Evolutionary conservation across 2,113 vertebrate species (phyloP), one percentile per base, ranked within the genome.

Genomic region (Setophaga kirtlandii): DNA sequence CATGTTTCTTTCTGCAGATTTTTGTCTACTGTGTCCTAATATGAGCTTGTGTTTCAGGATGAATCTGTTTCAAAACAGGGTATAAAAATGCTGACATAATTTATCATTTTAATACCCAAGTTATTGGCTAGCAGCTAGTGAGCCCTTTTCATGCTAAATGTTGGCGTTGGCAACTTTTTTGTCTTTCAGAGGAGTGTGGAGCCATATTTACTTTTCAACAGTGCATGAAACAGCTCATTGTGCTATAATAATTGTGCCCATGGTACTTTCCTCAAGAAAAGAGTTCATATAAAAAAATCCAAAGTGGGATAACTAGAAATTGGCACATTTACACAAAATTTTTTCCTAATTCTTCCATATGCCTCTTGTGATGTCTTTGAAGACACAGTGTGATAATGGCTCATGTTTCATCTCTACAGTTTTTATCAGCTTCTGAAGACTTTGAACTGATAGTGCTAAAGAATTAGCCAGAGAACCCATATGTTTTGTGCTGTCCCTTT

Each of bases 51-150:
- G 19, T 56, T 94, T 94, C 89, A 35, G 23, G 96, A 95, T 68
- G 55, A 96, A 94, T 96, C 27, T 18, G 69, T 74, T 96, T 82
- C 56, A 81, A 93, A 96, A 87, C 75, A 64, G 67, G 46, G 56
- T 52, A 90, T 69, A 88, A 96, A 94, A 95, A 87, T 89, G 15
- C 44, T 78, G 20, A 63, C 86, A 83, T 75, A 93, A 96, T 94
- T 88, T 67, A 24, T 80, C 85, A 70, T 19, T 31, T 93, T 94
- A 96, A 88, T 44, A 67, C n/a, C 63, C 27, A 90, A 94, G 79
- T 87, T 79, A 62, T 62, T 63, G 49, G 49, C 24, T 68, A 70
- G 63, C 13, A 62, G 9, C 15, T 93, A 84, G 35, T 56, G 77
- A 92, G 74, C 18, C 79, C 69, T 49, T 75, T 55, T 76, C 37